These are phyloP conservation scores for Drosophila niveifrons DNA, from an alignment of 2,888 invertebrate species.

Conservation along the genomic window DNA sequence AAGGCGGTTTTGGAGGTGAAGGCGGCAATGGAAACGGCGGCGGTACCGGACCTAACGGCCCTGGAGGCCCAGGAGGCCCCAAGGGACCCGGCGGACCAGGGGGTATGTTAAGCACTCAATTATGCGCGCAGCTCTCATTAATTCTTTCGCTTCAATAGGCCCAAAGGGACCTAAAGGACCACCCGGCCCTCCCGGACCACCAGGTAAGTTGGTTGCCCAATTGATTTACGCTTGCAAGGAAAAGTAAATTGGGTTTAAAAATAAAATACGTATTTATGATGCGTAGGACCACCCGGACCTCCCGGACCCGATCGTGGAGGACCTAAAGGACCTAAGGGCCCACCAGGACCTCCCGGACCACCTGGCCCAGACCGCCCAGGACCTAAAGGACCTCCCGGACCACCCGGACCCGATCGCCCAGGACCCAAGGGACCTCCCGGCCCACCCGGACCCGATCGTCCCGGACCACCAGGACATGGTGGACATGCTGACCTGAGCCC, in stretches of 20 bases:
- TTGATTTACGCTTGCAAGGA: background rate
- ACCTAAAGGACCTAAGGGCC: constrained; percentile 44
- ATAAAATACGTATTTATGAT: background rate
- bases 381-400: constrained; percentile 48
- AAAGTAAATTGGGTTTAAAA: background rate
- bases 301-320: constrained; percentile 48
- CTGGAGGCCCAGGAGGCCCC: constrained; percentile 76
- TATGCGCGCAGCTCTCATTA: constrained; percentile 37
- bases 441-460: constrained; percentile 55
- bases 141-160: constrained; percentile 43
- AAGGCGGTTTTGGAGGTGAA: constrained; percentile 81
- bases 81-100: constrained; percentile 79
- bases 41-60: constrained; percentile 76
- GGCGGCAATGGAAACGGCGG: constrained; percentile 80
- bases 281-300: constrained; percentile 55
- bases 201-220: constrained; percentile 51
- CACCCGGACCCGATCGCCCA: constrained; percentile 66
- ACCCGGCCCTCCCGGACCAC: constrained; percentile 81
- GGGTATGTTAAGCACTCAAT: constrained; percentile 53
- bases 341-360: constrained; percentile 52
- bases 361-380: constrained; percentile 74
- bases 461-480: constrained; percentile 53
- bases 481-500: constrained; percentile 17
- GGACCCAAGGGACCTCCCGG: constrained; percentile 63
- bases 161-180: constrained; percentile 77